phyloP scores from a whole-genome alignment of 2,888 invertebrate genomes.

The Stomorhina lunata region DNA sequence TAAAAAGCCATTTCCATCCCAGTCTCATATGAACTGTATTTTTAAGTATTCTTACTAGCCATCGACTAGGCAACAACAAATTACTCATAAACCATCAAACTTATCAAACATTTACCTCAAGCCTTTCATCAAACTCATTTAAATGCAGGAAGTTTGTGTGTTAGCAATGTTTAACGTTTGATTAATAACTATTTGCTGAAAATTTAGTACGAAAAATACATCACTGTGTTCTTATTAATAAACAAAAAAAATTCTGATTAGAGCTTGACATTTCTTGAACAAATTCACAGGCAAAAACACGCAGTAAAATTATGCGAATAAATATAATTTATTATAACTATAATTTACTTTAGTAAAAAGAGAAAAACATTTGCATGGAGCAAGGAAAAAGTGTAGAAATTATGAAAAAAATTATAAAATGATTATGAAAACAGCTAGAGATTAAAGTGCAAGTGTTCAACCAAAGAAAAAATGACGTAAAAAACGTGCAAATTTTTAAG shows the following conservation, averaged over 20 bases:
- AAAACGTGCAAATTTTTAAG: constrained; percentile 44
- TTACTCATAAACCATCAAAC: no score
- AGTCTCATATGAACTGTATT: no score
- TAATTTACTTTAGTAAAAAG: neutral
- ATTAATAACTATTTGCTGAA: no score
- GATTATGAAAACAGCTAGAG: neutral
- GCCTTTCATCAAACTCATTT: no score
- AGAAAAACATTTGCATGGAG: neutral
- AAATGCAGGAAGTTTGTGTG: no score
- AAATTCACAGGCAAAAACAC: constrained; percentile 41
- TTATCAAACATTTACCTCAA: no score
- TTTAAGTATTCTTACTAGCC: no score
- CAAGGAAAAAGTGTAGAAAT: neutral
- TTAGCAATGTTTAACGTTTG: no score
- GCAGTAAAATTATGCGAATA: constrained; percentile 6
- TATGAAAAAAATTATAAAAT: neutral
- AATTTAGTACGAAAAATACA: no score
- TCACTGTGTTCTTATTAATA: no score
- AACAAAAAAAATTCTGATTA: constrained; percentile 54
- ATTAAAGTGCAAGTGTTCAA: neutral
- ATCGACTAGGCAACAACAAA: no score
- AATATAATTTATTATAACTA: neutral
- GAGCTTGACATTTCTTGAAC: constrained; percentile 45
- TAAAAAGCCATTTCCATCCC: no score
- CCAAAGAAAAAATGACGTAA: constrained; percentile 36